Conservation (phyloP, 92 coral and sea anemone species). For the Virgularia gustaviana region DNA sequence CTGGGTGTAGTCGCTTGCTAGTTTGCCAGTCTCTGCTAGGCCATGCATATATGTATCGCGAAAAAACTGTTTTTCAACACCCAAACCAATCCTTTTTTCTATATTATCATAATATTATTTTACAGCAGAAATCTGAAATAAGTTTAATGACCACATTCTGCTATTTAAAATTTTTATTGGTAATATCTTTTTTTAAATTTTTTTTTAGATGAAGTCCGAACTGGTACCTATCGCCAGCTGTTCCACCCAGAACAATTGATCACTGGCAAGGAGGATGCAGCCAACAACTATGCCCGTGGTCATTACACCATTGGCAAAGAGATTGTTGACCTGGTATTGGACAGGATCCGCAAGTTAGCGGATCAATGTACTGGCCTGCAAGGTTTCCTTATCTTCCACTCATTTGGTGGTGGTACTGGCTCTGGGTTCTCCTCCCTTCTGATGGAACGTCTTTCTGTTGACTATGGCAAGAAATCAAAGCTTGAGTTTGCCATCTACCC, state of each 20-base stretch:
- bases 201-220: conserved; percentile 53
- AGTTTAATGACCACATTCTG: too few species aligned
- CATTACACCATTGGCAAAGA: conserved; percentile 73
- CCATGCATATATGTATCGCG: too few species aligned
- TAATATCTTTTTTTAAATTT: background rate
- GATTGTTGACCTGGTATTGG: conserved; percentile 52
- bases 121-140: too few species aligned
- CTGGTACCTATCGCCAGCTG: conserved; percentile 65
- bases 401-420: conserved; percentile 89
- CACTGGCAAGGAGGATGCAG: conserved; percentile 73
- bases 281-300: conserved; percentile 72
- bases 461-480: conserved; percentile 87
- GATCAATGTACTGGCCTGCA: conserved; percentile 95
- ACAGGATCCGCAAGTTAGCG: conserved; percentile 67
- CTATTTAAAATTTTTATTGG: too few species aligned
- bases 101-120: too few species aligned
- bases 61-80: too few species aligned
- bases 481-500: conserved; percentile 87
- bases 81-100: too few species aligned
- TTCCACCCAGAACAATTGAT: conserved; percentile 69
- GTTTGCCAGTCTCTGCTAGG: too few species aligned
- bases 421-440: conserved; percentile 87
- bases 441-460: conserved; percentile 88
- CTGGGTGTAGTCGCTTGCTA: too few species aligned
- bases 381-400: conserved; percentile 89